phyloP scores from a whole-genome alignment of 2,113 vertebrate genomes.

The Zapornia atra region DNA sequence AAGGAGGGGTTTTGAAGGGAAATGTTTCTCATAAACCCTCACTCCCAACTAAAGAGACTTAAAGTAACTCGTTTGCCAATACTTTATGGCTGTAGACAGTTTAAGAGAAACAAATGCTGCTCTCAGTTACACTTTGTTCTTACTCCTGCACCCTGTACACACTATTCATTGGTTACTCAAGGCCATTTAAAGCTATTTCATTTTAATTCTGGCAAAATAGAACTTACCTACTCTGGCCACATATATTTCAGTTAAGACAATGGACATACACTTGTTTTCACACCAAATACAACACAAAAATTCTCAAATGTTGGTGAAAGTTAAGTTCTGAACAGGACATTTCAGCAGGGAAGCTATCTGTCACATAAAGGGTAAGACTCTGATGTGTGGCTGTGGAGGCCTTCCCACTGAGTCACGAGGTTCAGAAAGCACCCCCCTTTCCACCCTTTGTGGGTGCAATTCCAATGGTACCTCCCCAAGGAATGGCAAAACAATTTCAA shows the following conservation, averaged over 20 bases:
- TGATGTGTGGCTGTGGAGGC: too few species aligned
- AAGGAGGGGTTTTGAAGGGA: neutral
- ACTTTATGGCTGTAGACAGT: neutral
- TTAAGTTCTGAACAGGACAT: neutral
- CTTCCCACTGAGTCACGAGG: too few species aligned
- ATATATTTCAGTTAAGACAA: neutral
- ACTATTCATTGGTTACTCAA: neutral
- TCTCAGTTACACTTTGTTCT: neutral
- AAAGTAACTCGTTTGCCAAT: neutral
- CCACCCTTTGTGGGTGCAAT: too few species aligned
- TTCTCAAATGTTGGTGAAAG: neutral
- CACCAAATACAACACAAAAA: neutral
- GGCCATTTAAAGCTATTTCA: neutral
- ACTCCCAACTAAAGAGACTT: neutral
- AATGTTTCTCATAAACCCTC: neutral
- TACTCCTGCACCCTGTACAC: neutral
- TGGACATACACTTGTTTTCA: neutral
- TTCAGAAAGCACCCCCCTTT: too few species aligned
- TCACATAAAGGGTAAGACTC: too few species aligned
- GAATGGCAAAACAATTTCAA: neutral
- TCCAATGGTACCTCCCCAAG: neutral
- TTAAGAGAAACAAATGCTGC: neutral
- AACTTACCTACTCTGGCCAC: too few species aligned
- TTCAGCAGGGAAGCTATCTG: neutral
- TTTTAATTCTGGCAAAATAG: neutral